phyloP scores from a whole-genome alignment of 1,140 invertebrate species.

The Condylostylus longicornis region DNA sequence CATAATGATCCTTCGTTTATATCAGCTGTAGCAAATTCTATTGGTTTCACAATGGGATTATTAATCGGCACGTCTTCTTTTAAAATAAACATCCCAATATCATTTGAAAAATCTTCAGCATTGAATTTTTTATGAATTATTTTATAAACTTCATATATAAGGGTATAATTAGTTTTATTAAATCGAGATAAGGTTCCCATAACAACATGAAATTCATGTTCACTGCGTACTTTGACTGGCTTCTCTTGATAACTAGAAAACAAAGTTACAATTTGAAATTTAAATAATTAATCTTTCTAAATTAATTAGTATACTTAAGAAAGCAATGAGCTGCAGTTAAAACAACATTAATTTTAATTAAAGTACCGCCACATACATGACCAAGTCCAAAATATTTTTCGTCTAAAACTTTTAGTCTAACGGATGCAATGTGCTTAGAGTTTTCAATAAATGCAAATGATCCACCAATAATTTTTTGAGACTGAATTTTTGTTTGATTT shows the following conservation, averaged over 20 bases:
- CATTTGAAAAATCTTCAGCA: too few species aligned
- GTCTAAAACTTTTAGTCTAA: conserved; percentile 15
- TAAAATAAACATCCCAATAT: conserved; percentile 17
- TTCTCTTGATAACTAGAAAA: too few species aligned
- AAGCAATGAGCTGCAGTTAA: conserved; percentile 36
- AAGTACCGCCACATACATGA: conserved; percentile 27
- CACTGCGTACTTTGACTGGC: too few species aligned
- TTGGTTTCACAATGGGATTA: conserved; percentile 19
- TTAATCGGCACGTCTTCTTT: conserved; percentile 15
- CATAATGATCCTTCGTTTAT: conserved; percentile 14
- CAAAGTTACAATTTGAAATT: too few species aligned
- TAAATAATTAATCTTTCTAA: too few species aligned
- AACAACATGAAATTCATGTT: conserved; percentile 17
- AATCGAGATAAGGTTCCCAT: conserved; percentile 28
- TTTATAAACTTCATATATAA: conserved; percentile 16
- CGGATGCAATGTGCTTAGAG: conserved; percentile 26
- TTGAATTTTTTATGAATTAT: conserved; percentile 13
- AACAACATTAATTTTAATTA: conserved; percentile 26
- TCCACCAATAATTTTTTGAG: conserved; percentile 19
- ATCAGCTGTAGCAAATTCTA: conserved; percentile 11
- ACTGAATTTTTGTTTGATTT: not conserved
- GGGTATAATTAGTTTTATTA: conserved; percentile 12
- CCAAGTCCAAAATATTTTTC: conserved; percentile 25
- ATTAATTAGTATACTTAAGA: conserved; percentile 14
- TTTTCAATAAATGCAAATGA: conserved; percentile 15